A percentile compares a stretch with the other conserved stretches of the same genome.
These are phyloP conservation scores for Acleris literana DNA, from an alignment of 2,888 invertebrate genomes.

Conservation along the genomic window DNA sequence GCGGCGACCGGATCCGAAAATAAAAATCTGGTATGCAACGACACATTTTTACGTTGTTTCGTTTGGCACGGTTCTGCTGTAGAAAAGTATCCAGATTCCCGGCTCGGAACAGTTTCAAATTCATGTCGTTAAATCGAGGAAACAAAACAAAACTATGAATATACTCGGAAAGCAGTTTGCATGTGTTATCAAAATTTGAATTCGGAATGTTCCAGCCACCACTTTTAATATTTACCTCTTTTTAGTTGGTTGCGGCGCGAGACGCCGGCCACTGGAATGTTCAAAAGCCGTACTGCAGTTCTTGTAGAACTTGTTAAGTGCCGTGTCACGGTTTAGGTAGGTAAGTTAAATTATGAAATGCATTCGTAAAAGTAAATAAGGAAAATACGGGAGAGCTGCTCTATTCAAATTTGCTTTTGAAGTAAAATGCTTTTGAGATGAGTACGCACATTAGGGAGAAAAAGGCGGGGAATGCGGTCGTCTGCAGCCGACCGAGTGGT, in stretches of 20 bases:
- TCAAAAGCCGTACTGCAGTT: slow-evolving; percentile 1
- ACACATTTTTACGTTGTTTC: slow-evolving; percentile 30
- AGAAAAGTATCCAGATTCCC: slow-evolving; percentile 14
- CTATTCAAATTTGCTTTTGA: slow-evolving; percentile 43
- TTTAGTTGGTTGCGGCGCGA: slow-evolving; percentile 1
- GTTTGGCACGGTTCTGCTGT: slow-evolving; percentile 17
- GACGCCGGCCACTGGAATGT: not conserved
- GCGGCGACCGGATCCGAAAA: slow-evolving; percentile 21
- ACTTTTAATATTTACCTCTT: slow-evolving; percentile 16
- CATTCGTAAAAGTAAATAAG: slow-evolving; percentile 37
- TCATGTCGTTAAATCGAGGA: slow-evolving; percentile 15
- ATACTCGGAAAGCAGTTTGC: slow-evolving; percentile 8
- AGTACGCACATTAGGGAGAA: slow-evolving; percentile 38
- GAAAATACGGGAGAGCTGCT: slow-evolving; percentile 37
- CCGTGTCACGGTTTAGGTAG: not conserved
- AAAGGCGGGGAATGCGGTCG: slow-evolving; percentile 33
- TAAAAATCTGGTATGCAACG: slow-evolving; percentile 24
- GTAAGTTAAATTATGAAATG: slow-evolving; percentile 26
- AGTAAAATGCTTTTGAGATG: slow-evolving; percentile 39
- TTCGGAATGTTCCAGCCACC: slow-evolving; percentile 2
- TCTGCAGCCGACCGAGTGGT: slow-evolving; percentile 37
- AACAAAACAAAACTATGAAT: slow-evolving; percentile 22
- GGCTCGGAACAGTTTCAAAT: slow-evolving; percentile 18
- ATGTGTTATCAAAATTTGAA: slow-evolving; percentile 25
- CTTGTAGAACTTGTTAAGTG: slow-evolving; percentile 2